Evolutionary conservation across 2,113 vertebrate species (phyloP), one percentile per base, ranked within the genome.

Genomic region (Kryptolebias marmoratus): DNA sequence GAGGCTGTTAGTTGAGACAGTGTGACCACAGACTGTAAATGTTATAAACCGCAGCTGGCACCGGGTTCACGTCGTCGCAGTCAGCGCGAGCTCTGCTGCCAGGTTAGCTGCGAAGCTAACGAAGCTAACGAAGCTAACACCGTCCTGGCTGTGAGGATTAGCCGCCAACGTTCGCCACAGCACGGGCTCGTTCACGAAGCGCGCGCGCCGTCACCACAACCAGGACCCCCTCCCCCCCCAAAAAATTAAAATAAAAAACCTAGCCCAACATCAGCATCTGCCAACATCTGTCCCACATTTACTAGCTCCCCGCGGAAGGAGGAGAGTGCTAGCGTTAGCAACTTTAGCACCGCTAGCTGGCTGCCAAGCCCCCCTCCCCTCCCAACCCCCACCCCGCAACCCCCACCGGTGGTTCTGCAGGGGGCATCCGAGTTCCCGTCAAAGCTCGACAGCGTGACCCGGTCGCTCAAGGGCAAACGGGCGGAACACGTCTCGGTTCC

Each of bases 311-410:
- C 78, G 76, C 80, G 73, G 73, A 10, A 78, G 58, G 77, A 71
- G 57, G 66, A 18, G 61, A 39, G 73, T 71, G 36, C 7, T 10
- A 83, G 71, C 74, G 60, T 73, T 86, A 88, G 89, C 87, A 60
- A 5, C 74, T 50, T 88, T 91, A 91, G 86, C 88, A 86, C 66
- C 67, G 76, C 74, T 91, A 91, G 89, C 90, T 77, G 65, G 53
- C 64, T 67, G 74, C 60, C 77, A 22, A 22, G 22, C 22, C 22
- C 22, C 22, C 22, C 22, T 22, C 22, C 22, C 22, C 22, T 22
- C 22, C 22, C 22, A 22, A 22, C 75, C 84, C 77, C 71, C 76
- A 87, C 62, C 79, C 72, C 65, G 72, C n/a, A 73, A 5, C 85
- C 80, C 48, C 77, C 89, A 67, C 77, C 74, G 71, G 61, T 80